Conservation (phyloP, 2,113 vertebrate genomes). For the Psammodynastes pulverulentus region DNA sequence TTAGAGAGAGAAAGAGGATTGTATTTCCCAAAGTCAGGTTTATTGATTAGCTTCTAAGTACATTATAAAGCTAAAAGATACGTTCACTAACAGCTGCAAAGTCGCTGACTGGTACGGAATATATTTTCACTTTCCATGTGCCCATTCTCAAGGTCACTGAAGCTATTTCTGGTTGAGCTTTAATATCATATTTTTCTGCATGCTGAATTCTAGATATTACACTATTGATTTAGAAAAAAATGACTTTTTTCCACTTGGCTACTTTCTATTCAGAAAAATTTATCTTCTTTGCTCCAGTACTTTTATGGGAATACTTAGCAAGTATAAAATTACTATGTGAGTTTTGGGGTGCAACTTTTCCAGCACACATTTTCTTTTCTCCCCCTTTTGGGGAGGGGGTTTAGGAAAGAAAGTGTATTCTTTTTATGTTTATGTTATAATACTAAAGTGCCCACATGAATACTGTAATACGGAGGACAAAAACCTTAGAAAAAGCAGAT, state of each 20-base stretch:
- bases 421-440: neutral
- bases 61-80: conserved; percentile 58
- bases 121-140: conserved; percentile 43
- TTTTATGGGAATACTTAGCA: conserved; percentile 44
- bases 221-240: conserved; percentile 59
- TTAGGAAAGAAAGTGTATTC: neutral
- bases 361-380: conserved; percentile 7
- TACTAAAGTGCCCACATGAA: neutral
- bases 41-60: conserved; percentile 65
- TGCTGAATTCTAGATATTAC: conserved; percentile 57
- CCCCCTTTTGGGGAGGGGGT: neutral
- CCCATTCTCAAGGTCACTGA: conserved; percentile 59
- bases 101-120: conserved; percentile 55
- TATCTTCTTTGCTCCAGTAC: conserved; percentile 37
- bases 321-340: conserved; percentile 40
- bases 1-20: conserved; percentile 39
- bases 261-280: conserved; percentile 40
- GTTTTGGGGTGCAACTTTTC: conserved; percentile 27
- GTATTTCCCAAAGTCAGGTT: conserved; percentile 63
- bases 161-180: conserved; percentile 54
- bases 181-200: conserved; percentile 42
- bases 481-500: neutral
- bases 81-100: conserved; percentile 44
- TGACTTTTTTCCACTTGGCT: conserved; percentile 52
- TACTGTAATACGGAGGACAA: neutral